phyloP scores from a whole-genome alignment of 2,797 vertebrate species.

The Babyrousa celebensis region DNA sequence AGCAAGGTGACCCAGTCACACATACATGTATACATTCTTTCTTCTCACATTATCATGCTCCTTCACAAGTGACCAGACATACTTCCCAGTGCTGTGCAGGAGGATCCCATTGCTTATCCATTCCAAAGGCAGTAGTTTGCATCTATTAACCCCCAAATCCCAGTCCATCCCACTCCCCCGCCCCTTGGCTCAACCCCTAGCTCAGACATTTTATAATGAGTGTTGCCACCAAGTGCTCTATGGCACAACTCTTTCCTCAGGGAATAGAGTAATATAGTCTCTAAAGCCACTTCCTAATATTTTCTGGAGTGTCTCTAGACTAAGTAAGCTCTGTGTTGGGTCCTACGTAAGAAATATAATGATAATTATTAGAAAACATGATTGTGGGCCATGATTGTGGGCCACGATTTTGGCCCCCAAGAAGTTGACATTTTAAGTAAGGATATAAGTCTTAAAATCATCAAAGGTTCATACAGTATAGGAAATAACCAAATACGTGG shows the following conservation, averaged over 20 bases:
- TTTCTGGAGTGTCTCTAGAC: constrained; percentile 30
- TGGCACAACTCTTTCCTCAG: constrained; percentile 23
- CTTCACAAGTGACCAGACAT: no score
- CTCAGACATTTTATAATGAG: background rate
- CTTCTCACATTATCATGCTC: no score
- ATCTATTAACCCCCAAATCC: no score
- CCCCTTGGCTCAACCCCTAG: no score
- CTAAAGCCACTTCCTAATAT: constrained; percentile 29
- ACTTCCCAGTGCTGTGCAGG: no score
- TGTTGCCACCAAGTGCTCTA: background rate
- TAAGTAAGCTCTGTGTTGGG: constrained; percentile 15
- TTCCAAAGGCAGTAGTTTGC: no score
- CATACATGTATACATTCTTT: no score
- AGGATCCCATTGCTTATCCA: no score
- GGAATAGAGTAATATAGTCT: background rate
- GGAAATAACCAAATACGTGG: constrained; percentile 37
- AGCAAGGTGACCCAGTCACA: no score
- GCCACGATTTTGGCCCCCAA: constrained; percentile 37
- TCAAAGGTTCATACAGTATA: background rate
- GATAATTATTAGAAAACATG: background rate
- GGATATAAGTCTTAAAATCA: constrained; percentile 31
- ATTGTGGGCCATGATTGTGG: background rate
- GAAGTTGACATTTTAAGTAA: constrained; percentile 59
- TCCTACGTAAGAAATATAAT: constrained; percentile 13
- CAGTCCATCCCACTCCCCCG: no score